phyloP scores from a whole-genome alignment of 2,888 invertebrate genomes.

The Hylaea fasciaria region DNA sequence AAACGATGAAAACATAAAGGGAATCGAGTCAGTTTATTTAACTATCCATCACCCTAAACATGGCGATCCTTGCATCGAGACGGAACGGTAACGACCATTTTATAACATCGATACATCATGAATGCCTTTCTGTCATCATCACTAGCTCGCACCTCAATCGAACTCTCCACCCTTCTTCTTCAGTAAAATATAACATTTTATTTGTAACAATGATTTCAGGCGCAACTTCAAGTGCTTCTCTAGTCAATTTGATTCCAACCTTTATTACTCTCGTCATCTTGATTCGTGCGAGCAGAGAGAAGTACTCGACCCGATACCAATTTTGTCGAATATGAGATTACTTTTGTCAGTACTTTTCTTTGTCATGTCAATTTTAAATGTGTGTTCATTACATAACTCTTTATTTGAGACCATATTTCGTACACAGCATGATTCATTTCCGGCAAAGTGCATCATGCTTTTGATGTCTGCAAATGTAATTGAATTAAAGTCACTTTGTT shows the following conservation, averaged over 20 bases:
- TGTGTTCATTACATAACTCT: slow-evolving; percentile 56
- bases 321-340: slow-evolving; percentile 4
- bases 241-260: slow-evolving; percentile 62
- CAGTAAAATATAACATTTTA: slow-evolving; percentile 61
- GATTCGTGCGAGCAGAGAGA: slow-evolving; percentile 61
- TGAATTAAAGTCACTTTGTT: slow-evolving; percentile 55
- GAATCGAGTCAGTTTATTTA: slow-evolving; percentile 75
- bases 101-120: slow-evolving; percentile 80
- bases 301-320: slow-evolving; percentile 57
- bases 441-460: slow-evolving; percentile 82
- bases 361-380: slow-evolving; percentile 55
- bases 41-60: slow-evolving; percentile 71
- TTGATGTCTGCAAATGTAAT: slow-evolving; percentile 76
- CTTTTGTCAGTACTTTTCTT: slow-evolving; percentile 69
- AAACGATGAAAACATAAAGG: slow-evolving; percentile 68
- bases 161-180: slow-evolving; percentile 79
- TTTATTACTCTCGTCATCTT: slow-evolving; percentile 62
- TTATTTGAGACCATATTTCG: slow-evolving; percentile 62
- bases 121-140: slow-evolving; percentile 84
- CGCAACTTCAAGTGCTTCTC: slow-evolving; percentile 69
- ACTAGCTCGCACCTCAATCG: slow-evolving; percentile 78
- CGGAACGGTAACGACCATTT: slow-evolving; percentile 82
- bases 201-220: slow-evolving; percentile 61
- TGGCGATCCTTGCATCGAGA: slow-evolving; percentile 81
- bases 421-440: slow-evolving; percentile 80